Percentiles rank a stretch among this genome's conserved stretches.
phyloP scores from a whole-genome alignment of 2,797 vertebrate species.

The Lepus oiostolus region DNA sequence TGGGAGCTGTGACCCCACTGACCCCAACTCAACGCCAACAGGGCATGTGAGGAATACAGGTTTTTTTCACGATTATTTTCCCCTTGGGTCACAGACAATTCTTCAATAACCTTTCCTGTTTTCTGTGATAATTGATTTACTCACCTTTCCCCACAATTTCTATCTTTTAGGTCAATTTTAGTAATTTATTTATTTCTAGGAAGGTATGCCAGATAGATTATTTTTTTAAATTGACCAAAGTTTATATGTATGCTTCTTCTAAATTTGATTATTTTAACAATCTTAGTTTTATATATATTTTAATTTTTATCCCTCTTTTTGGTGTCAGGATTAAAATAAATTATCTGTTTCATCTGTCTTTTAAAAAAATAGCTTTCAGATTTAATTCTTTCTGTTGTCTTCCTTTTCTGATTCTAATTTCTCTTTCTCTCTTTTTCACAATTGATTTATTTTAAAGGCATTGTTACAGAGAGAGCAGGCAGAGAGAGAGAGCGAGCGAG shows the following conservation, averaged over 20 bases:
- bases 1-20: background rate
- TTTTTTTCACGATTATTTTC: background rate
- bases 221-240: background rate
- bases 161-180: slow-evolving; percentile 35
- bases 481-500: too few relatives aligned
- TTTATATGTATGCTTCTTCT: slow-evolving; percentile 6
- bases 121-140: background rate
- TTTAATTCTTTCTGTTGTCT: slow-evolving; percentile 1
- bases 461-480: too few relatives aligned
- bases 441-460: too few relatives aligned
- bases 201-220: background rate
- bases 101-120: background rate
- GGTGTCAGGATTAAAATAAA: background rate
- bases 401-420: slow-evolving; percentile 5
- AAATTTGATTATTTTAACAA: background rate
- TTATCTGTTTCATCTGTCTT: slow-evolving; percentile 9
- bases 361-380: background rate
- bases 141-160: background rate
- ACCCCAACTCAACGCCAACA: background rate
- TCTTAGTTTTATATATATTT: background rate
- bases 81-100: background rate
- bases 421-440: background rate
- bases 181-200: slow-evolving; percentile 36
- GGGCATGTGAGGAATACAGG: background rate
- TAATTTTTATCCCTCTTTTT: background rate